Evolutionary conservation across 2,797 vertebrate genomes (phyloP), one percentile per base, ranked within the genome.

Genomic region (Coracias cyanogaster): DNA sequence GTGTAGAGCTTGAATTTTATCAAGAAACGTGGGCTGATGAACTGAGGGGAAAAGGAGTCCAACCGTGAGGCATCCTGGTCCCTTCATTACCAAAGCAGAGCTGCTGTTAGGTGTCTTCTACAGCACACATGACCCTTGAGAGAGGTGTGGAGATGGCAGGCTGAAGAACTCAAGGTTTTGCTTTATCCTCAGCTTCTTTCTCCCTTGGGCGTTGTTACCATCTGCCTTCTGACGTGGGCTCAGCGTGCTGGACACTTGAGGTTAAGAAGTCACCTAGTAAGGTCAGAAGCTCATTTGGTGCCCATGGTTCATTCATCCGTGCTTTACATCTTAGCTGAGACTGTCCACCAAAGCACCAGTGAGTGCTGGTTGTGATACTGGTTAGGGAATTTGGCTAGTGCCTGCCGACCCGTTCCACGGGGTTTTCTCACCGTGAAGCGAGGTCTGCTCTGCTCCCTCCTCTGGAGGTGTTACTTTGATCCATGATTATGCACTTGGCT

Each of bases 51-150:
- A 10, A 21, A 69, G 60, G 41, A 48, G 35, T 19, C 28, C 46
- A 33, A 12, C 8, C 7, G 0, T 1, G 9, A 45, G 24, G 15
- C 15, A 4, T 9, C 9, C 54, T 25, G 21, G 7, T 39, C 20
- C 46, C 26, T 41, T 51, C 19, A 35, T 16, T n/a, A 58, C 33
- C 46, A 8, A 0, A 5, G 7, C 64, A 35, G 37, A 61, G 62
- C 67, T 76, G 54, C 6, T 17, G 31, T 0, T 37, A 8, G 21
- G 52, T 35, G 19, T 28, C 46, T 35, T 16, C 29, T 31, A 7
- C 21, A 67, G 55, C 41, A 12, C 12, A 1, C 5, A 1, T 22
- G 39, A 33, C 45, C 52, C 79, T 49, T 29, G 4, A 0, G 18
- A 82, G 52, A 74, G 41, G 3, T 14, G 33, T 33, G 69, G 76